Conservation (phyloP, 2,888 invertebrate genomes). For the Lithophane ornitopus region DNA sequence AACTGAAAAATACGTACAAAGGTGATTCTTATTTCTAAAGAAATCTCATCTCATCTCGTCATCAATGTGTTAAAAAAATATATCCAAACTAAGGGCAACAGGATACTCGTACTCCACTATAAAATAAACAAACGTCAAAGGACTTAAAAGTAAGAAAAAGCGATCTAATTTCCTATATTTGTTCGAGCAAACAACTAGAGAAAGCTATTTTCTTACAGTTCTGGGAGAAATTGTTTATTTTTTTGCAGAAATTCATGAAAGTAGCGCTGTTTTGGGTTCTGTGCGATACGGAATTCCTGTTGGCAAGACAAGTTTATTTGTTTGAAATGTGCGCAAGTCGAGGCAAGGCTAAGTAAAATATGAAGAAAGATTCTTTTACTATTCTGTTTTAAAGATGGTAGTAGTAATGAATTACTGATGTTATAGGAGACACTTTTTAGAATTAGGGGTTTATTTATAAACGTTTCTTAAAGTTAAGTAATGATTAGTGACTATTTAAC, state of each 20-base stretch:
- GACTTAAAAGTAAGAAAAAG: conserved; percentile 57
- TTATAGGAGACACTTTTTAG: neutral
- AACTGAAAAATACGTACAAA: neutral
- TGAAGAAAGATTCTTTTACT: conserved; percentile 16
- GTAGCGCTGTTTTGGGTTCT: conserved; percentile 28
- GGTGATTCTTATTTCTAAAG: neutral
- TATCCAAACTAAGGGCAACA: conserved; percentile 2
- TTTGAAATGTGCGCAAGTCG: conserved; percentile 30
- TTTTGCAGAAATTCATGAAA: conserved; percentile 34
- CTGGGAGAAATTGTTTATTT: conserved; percentile 44
- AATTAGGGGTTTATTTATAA: no score
- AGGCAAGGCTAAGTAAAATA: conserved; percentile 27
- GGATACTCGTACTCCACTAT: conserved; percentile 1
- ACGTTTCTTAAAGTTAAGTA: no score
- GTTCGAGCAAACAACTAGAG: conserved; percentile 43
- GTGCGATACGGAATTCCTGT: conserved; percentile 44
- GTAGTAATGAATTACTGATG: neutral
- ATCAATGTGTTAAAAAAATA: neutral
- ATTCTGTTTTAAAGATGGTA: neutral
- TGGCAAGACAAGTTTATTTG: conserved; percentile 48
- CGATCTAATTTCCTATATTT: conserved; percentile 59
- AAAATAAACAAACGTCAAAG: conserved; percentile 42
- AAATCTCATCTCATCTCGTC: neutral
- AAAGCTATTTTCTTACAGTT: conserved; percentile 33
- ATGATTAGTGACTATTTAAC: no score